Evolutionary conservation across 2,888 invertebrate species (phyloP).

Genomic region (Bombylius major): DNA sequence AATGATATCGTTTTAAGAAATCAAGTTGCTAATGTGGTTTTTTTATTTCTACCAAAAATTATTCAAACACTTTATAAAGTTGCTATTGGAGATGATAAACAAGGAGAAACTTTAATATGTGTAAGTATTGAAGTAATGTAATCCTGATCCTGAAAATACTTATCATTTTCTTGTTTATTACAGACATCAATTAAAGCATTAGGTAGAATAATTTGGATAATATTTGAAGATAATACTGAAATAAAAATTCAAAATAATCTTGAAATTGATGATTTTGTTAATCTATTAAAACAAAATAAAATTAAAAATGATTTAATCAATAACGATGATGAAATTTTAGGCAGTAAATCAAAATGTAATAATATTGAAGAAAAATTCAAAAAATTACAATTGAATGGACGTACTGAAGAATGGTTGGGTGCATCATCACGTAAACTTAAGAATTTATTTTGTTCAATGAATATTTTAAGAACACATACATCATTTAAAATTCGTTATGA

Average conservation of each 20-base stretch:
- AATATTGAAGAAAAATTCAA: conserved; percentile 20
- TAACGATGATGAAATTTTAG: conserved; percentile 18
- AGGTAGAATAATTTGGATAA: conserved; percentile 26
- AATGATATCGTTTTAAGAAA: conserved; percentile 41
- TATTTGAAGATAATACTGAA: conserved; percentile 30
- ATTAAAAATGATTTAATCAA: neutral
- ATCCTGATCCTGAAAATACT: neutral
- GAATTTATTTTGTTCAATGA: conserved; percentile 35
- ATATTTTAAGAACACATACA: conserved; percentile 44
- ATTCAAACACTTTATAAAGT: conserved; percentile 39
- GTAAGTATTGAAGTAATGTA: conserved; percentile 30
- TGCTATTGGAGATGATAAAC: conserved; percentile 41
- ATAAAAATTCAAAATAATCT: conserved; percentile 19
- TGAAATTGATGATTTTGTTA: conserved; percentile 19
- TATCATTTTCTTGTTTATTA: neutral
- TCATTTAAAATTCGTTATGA: conserved; percentile 49
- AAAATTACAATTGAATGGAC: conserved; percentile 21
- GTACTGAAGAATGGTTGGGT: conserved; percentile 34
- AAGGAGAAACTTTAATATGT: conserved; percentile 44
- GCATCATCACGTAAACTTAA: conserved; percentile 28
- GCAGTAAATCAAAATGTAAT: conserved; percentile 16
- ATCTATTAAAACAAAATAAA: conserved; percentile 14
- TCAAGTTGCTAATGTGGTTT: conserved; percentile 44
- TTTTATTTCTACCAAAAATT: conserved; percentile 48
- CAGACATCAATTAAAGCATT: conserved; percentile 27